A percentile compares a stretch with the other conserved stretches of the same genome.
phyloP scores from a whole-genome alignment of 2,113 vertebrate genomes.

The Hemicordylus capensis region DNA sequence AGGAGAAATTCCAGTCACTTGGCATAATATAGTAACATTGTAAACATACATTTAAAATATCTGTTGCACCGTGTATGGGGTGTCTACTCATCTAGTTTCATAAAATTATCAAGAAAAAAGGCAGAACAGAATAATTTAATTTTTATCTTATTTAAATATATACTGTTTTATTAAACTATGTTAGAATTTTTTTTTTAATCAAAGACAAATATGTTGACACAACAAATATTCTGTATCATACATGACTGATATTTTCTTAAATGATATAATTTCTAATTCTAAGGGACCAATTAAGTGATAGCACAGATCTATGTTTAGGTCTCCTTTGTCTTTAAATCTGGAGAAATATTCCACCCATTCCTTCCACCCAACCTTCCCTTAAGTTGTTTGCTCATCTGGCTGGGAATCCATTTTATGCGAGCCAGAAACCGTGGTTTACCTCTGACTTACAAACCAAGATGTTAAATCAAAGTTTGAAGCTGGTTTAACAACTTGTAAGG shows the following conservation, averaged over 20 bases:
- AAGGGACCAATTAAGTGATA: too few species aligned
- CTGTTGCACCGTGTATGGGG: conserved; percentile 23
- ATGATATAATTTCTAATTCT: background rate
- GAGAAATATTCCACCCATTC: too few species aligned
- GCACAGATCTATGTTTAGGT: too few species aligned
- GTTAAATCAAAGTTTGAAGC: too few species aligned
- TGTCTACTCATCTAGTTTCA: background rate
- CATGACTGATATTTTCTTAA: background rate
- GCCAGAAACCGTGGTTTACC: too few species aligned
- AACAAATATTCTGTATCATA: background rate
- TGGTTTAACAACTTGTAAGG: too few species aligned
- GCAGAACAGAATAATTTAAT: conserved; percentile 15
- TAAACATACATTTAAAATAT: conserved; percentile 55
- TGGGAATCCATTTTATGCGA: too few species aligned
- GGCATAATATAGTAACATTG: conserved; percentile 62
- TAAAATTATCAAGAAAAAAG: conserved; percentile 16
- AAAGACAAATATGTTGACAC: background rate
- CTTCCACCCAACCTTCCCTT: too few species aligned
- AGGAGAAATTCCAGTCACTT: conserved; percentile 71
- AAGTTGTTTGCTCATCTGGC: too few species aligned
- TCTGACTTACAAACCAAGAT: too few species aligned
- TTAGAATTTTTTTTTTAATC: background rate
- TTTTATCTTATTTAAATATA: background rate
- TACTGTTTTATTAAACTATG: conserved; percentile 3
- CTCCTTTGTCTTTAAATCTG: too few species aligned